Base-by-base conservation (phyloP, 37 sponge, comb jelly and placozoan genomes). In the Chondrilla cf. caribensis region DNA sequence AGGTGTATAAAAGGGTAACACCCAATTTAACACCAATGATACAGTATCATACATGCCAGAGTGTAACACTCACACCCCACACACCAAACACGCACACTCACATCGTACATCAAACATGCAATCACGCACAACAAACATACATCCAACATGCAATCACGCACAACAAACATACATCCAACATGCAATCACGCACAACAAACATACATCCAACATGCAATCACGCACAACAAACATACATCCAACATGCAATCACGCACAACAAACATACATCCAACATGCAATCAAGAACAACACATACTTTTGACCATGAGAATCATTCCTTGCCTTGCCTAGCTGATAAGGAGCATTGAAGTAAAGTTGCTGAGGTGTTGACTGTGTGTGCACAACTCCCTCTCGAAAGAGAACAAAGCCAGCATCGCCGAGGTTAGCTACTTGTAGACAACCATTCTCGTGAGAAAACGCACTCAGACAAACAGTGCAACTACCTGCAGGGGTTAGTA, bases 341-440 rank as follows among this genome's bases (percentile, higher is more conserved):
- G 92, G 92, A 15, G 82, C 72, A 67, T 91, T 91, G 76, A 91
- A 91, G 62, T 81, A 81, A 60, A 87, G 88, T 19, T 79, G 62
- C 58, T 73, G 71, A 19, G 84, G 77, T 32, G 58, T 8, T 11
- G 85, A 85, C 38, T 76, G 58, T 21, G 73, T 68, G 38, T 87
- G 51, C 26, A 84, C 75, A 22, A 4, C 8, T 38, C 81, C 85
- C n/a, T 73, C 39, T 9, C 92, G 70, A 36, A 91, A 37, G 22
- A 87, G 65, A 38, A 75, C 60, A 51, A 78, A 91, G 0, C 92
- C 92, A 77, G 87, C 83, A 79, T 91, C 92, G 22, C 92, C 92
- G 6, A 91, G 79, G 58, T 91, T 91, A 39, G 85, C 88, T 8
- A 84, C 58, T 15, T 75, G 57, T 11, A 91, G 83, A 21, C 51